Evolutionary conservation across 2,113 vertebrate genomes (phyloP).

Genomic region (Equus quagga): DNA sequence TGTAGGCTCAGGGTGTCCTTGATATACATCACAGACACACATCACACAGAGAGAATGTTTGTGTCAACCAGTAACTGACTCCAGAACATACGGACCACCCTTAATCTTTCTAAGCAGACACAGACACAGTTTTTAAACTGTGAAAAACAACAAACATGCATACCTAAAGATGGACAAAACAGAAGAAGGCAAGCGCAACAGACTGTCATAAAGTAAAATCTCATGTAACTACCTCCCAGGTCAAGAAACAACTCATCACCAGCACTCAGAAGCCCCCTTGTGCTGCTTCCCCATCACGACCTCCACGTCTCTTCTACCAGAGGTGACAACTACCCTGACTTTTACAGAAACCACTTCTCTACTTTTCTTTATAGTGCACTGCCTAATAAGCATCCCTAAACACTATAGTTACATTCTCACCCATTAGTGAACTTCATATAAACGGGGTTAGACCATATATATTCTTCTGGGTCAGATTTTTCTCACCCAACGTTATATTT

Average conservation of each 20-base stretch:
- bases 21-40: not conserved
- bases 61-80: not conserved
- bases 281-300: not conserved
- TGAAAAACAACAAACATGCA: not conserved
- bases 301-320: not conserved
- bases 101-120: not conserved
- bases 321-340: not conserved
- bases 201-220: not conserved
- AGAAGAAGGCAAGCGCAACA: not conserved
- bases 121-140: not conserved
- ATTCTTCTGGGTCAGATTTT: not conserved
- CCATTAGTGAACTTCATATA: not conserved
- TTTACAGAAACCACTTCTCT: not conserved
- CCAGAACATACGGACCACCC: not conserved
- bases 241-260: not conserved
- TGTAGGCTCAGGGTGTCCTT: not conserved
- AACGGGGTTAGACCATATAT: not conserved
- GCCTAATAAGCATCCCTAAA: not conserved
- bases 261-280: not conserved
- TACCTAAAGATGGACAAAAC: not conserved
- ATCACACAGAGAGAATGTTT: not conserved
- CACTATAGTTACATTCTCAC: not conserved
- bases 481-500: not conserved
- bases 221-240: not conserved
- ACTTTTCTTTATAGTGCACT: not conserved